Base-by-base conservation (phyloP, 2,113 vertebrate species). In the Hydrolagus affinis region DNA sequence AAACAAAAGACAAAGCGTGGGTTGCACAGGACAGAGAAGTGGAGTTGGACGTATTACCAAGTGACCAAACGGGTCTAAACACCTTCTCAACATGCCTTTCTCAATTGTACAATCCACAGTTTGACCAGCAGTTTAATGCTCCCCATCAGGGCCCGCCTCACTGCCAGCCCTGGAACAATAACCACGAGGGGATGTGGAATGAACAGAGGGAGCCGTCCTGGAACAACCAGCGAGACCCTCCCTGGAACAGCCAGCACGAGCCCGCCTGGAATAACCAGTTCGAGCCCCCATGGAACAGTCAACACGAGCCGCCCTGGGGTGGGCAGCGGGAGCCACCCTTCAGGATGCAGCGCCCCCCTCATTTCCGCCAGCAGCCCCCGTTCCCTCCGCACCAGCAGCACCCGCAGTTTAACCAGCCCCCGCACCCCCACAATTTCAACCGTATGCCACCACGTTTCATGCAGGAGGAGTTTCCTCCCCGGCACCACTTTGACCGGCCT, bases 371-470 rank as follows among this genome's bases (percentile, higher is more conserved):
- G 85, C 85, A 71, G 44, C 97, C 97, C 57, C 96, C 97, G 69
- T 98, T 98, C 87, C 96, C 97, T 0, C 97, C 97, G 0, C 97
- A 97, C 90, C 97, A 98, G 90, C 97, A 98, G 90, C 97, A 97
- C 85, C 97, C 96, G 6, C 98, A 96, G 85, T 98, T 97, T 89
- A 97, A 93, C 92, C 98, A 98, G 90, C 97, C 97, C 1, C 98
- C 98, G 0, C 98, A 96, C 23, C 96, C 96, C 0, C 97, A 97
- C 76, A 96, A 96, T 89, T 99, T 99, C 87, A 97, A 95, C 86
- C 96, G 97, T 88, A 98, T 98, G 88, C 97, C 97, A 0, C 97
- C 97, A 0, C 96, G 96, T 85, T 99, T 98, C 89, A 96, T 99
- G 95, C 97, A 98, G 91, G 97, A 99, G 0, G 97, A 99, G 86